Evolutionary conservation across 2,797 vertebrate species (phyloP), one percentile per base, ranked within the genome.

Genomic region (Enteromius unitaeniatus): DNA sequence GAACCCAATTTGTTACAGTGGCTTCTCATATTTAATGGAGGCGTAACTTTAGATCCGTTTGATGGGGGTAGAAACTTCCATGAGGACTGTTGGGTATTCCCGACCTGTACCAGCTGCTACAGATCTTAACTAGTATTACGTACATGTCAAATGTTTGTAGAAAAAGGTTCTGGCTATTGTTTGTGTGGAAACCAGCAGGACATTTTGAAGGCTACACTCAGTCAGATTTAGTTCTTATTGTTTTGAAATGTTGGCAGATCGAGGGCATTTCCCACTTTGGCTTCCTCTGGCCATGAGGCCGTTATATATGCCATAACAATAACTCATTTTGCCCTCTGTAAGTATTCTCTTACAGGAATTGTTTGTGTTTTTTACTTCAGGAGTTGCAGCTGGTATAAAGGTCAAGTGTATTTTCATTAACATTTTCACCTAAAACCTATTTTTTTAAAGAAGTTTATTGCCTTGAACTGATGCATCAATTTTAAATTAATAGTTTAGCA

Each of bases 181-280:
- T 78, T 70, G 51, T 78, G 23, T 83, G 34, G 47, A 82, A 75
- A 55, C 49, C 62, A 68, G 70, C 14, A 40, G 70, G 81, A 79
- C 62, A 31, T 68, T 68, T 37, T 37, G 45, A 79, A 67, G 72
- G 72, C 62, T 42, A 67, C 47, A 76, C 37, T 37, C 73, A 81
- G 58, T 87, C 78, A 62, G 19, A 47, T 62, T 58, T 68, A 85
- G 47, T 69, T 83, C 53, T 80, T 77, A 47, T 78, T 86, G 69
- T 88, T 88, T 84, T 26, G 37, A 60, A 73, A 65, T 82, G 75
- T 85, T 87, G 85, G 67, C 74, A 84, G 60, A 76, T 14, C 7
- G 26, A 70, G 85, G 72, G 72, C 82, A 84, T 82, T 82, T 88
- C 79, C 79, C 55, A 34, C 55, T 84, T 78, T 34, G 42, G 70